Evolutionary conservation across 53 echinoderm and acorn worm genomes (phyloP).

Genomic region (Mesocentrotus franciscanus): DNA sequence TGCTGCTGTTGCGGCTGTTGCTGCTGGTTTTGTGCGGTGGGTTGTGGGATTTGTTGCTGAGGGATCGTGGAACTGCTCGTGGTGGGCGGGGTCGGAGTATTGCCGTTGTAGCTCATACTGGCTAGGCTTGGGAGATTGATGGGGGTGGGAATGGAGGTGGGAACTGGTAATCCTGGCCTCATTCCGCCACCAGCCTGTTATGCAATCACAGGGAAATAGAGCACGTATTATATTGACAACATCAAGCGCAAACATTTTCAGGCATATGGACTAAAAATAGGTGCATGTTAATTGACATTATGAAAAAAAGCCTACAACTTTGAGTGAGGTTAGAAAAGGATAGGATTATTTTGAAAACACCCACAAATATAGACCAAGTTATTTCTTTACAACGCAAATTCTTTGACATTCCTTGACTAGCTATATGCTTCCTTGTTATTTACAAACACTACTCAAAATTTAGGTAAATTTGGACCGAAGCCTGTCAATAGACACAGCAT

Average conservation of each 20-base stretch:
- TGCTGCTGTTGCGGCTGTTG: constrained; percentile 58
- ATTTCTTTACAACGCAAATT: too few relatives aligned
- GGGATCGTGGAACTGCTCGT: constrained; percentile 34
- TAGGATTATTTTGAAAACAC: too few relatives aligned
- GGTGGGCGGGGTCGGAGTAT: constrained; percentile 62
- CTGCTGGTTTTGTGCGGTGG: constrained; percentile 14
- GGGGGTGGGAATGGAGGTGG: constrained; percentile 71
- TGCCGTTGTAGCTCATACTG: constrained; percentile 58
- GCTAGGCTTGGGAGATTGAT: constrained; percentile 70
- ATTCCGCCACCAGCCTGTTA: constrained; percentile 58
- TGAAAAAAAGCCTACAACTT: too few relatives aligned
- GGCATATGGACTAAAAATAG: background rate
- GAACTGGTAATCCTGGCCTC: constrained; percentile 39
- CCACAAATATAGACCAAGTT: too few relatives aligned
- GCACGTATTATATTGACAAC: background rate
- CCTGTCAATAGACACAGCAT: too few relatives aligned
- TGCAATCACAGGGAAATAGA: background rate
- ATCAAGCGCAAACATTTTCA: background rate
- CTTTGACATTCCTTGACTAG: too few relatives aligned
- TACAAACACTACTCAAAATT: too few relatives aligned
- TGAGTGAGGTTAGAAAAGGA: too few relatives aligned
- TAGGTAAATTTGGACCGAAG: too few relatives aligned
- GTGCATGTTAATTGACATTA: background rate
- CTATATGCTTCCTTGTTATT: too few relatives aligned
- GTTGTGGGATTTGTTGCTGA: constrained; percentile 41